Conservation (phyloP, 2,113 vertebrate genomes). For the Myxocyprinus asiaticus region DNA sequence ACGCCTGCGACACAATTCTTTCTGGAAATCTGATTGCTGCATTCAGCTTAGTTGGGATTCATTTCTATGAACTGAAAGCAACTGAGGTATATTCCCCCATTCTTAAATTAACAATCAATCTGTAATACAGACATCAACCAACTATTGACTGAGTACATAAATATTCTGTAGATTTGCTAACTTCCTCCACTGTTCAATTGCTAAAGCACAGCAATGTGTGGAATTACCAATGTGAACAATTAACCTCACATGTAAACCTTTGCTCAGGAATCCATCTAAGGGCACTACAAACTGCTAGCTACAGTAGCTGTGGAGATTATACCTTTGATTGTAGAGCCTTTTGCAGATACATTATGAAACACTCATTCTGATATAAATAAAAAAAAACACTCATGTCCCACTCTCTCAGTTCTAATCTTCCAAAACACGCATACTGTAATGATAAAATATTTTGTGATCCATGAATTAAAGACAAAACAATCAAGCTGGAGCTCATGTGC, state of each 20-base stretch:
- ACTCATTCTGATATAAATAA: not conserved
- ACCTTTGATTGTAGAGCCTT: slow-evolving; percentile 1
- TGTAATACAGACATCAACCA: slow-evolving; percentile 43
- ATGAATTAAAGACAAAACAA: slow-evolving; percentile 16
- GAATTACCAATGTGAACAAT: not conserved
- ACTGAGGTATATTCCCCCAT: slow-evolving; percentile 1
- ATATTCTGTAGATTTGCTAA: slow-evolving; percentile 68
- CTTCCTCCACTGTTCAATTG: slow-evolving; percentile 41
- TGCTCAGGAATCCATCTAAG: not conserved
- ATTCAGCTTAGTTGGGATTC: not conserved
- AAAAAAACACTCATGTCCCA: not conserved
- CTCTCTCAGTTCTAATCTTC: not conserved
- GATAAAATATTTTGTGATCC: slow-evolving; percentile 19
- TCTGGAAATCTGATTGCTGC: not conserved
- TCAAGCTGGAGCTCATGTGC: slow-evolving; percentile 12
- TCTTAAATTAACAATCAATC: slow-evolving; percentile 19
- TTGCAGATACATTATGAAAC: slow-evolving; percentile 21
- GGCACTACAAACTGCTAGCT: slow-evolving; percentile 12
- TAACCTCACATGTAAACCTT: not conserved
- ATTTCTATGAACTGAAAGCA: not conserved
- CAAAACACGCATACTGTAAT: not conserved
- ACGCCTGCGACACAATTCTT: not conserved
- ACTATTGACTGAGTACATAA: slow-evolving; percentile 53
- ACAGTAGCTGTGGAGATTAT: not conserved
- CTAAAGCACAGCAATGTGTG: slow-evolving; percentile 24